Conservation (phyloP, 30 jellyfish, hydroid and myxozoan species). For the Pelagia noctiluca region DNA sequence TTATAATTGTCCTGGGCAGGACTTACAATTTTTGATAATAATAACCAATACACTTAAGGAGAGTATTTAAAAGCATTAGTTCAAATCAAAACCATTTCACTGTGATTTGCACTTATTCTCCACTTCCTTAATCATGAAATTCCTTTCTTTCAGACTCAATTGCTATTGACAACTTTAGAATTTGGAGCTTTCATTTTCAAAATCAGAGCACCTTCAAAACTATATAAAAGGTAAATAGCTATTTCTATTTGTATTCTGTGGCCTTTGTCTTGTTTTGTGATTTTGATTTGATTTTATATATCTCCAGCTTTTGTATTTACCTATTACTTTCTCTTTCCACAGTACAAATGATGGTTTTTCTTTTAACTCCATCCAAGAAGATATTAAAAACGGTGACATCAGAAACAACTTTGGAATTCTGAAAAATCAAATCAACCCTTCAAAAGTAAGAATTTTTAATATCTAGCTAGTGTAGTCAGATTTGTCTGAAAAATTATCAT, state of each 20-base stretch:
- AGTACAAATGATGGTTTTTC: constrained; percentile 80
- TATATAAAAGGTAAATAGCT: constrained; percentile 51
- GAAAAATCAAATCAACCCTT: constrained; percentile 81
- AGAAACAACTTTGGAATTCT: constrained; percentile 79
- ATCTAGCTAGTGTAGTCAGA: no score
- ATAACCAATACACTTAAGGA: no score
- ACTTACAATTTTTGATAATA: no score
- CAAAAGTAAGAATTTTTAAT: constrained; percentile 66
- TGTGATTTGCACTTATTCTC: no score
- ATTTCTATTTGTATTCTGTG: no score
- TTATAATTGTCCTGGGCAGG: no score
- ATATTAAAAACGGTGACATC: constrained; percentile 72
- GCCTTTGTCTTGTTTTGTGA: not conserved
- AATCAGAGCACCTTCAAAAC: constrained; percentile 50
- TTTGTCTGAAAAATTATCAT: no score
- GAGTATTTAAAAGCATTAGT: no score
- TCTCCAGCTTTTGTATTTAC: no score
- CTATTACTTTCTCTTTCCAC: not conserved
- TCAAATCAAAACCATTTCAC: no score
- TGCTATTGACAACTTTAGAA: constrained; percentile 88
- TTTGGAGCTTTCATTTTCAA: constrained; percentile 25
- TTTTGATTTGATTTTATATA: no score
- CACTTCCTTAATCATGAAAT: no score
- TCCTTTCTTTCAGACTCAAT: constrained; percentile 64
- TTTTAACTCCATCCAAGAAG: constrained; percentile 41